phyloP scores from a whole-genome alignment of 2,797 vertebrate species.

The Florisuga fusca region DNA sequence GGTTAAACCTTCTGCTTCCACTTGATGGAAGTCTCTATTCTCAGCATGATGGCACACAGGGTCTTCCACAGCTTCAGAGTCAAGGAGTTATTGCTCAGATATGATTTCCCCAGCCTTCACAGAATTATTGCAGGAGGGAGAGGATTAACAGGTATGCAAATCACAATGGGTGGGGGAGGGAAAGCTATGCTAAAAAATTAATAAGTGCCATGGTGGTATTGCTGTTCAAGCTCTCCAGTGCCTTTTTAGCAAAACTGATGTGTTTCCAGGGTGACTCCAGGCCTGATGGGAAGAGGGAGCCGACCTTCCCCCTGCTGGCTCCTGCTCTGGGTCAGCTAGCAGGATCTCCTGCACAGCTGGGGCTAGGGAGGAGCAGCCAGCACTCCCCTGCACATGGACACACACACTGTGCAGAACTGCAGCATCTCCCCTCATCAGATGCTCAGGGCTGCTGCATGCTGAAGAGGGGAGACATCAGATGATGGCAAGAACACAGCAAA shows the following conservation, averaged over 20 bases:
- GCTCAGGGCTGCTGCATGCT: background rate
- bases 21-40: background rate
- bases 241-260: constrained; percentile 22
- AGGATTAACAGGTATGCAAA: constrained; percentile 62
- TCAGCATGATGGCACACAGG: background rate
- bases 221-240: background rate
- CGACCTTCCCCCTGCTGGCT: background rate
- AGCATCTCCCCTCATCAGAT: accelerated
- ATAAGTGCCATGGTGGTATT: background rate
- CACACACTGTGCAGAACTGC: background rate
- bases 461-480: background rate
- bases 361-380: background rate
- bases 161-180: background rate
- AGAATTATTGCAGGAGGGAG: constrained; percentile 45
- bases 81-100: constrained; percentile 5
- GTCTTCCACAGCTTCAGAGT: background rate
- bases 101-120: constrained; percentile 31
- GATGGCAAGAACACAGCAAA: background rate
- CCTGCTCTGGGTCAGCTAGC: background rate
- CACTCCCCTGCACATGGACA: background rate
- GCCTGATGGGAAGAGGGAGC: background rate
- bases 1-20: background rate
- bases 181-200: constrained; percentile 42
- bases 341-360: background rate
- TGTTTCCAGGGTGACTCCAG: constrained; percentile 15